Evolutionary conservation across 2,113 vertebrate species (phyloP), one percentile per base, ranked within the genome.

Genomic region (Austrofundulus limnaeus): DNA sequence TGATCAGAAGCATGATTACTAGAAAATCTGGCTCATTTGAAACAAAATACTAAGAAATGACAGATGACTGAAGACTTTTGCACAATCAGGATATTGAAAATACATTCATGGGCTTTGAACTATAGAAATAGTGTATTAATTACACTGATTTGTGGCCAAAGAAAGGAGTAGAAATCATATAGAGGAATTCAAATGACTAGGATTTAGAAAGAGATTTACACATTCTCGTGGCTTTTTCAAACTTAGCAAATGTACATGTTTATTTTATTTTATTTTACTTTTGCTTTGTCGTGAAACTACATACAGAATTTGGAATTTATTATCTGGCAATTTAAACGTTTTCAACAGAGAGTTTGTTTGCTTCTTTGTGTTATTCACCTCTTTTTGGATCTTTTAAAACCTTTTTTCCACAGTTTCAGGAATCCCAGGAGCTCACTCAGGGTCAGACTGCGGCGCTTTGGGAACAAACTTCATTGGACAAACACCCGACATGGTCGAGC

Each of bases 401-500:
- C 10, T 15, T 16, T 45, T 19, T 54, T 19, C 6, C 23, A 31
- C 6, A 5, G 16, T 67, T 49, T 43, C 58, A 80, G 77, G 57
- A 2, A 1, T 70, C 15, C 28, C 53, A 11, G 78, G 38, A 43
- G 47, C 25, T 46, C 46, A 62, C 23, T 62, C 11, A 4, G 69
- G 54, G 10, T 57, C 69, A 15, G 82, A 82, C 3, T 81, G n/a
- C 25, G 56, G 53, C 2, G 2, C 82, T 51, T 38, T 81, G 21
- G 69, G 70, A 37, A 60, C 66, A 0, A 24, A 16, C 16, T 12
- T 68, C 14, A 13, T n/a, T 1, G 80, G 68, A 81, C 90, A 93
- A 70, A 85, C 93, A 66, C 90, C 89, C 69, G 93, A 96, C n/a
- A 93, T 95, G 46, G 92, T 95, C 15, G 97, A 98, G 67, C 94